Conservation (phyloP, 2,888 invertebrate species). For the Papilio demoleus region DNA sequence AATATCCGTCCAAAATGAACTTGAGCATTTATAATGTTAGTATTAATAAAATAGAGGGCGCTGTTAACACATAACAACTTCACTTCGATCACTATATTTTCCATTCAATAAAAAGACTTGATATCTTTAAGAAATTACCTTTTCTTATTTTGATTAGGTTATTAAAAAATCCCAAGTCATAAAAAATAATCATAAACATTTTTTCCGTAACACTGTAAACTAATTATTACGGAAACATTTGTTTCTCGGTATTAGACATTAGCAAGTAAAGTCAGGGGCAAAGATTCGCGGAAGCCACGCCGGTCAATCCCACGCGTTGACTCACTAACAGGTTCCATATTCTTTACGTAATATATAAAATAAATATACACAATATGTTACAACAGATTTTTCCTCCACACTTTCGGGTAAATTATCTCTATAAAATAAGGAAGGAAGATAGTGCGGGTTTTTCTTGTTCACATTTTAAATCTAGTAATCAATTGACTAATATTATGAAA, state of each 20-base stretch:
- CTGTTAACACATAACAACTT: too few species aligned
- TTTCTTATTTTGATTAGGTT: too few species aligned
- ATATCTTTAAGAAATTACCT: too few species aligned
- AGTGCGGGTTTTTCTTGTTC: neutral
- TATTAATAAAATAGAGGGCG: too few species aligned
- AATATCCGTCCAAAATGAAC: too few species aligned
- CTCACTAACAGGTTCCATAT: neutral
- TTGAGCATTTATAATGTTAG: too few species aligned
- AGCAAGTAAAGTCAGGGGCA: neutral
- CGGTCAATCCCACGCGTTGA: constrained; percentile 27
- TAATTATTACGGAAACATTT: constrained; percentile 30
- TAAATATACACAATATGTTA: neutral
- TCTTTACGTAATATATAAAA: neutral
- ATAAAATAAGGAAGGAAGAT: constrained; percentile 8
- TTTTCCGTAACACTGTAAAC: neutral
- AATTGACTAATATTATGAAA: neutral
- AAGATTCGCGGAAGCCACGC: constrained; percentile 13
- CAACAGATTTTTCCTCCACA: neutral
- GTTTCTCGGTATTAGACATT: constrained; percentile 31
- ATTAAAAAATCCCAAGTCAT: too few species aligned
- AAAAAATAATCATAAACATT: neutral
- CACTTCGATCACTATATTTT: too few species aligned
- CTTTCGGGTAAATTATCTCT: constrained; percentile 1
- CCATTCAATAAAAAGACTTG: too few species aligned
- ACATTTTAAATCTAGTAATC: neutral